Conservation (phyloP, 2,113 vertebrate species). For the Pachyramphus minor region DNA sequence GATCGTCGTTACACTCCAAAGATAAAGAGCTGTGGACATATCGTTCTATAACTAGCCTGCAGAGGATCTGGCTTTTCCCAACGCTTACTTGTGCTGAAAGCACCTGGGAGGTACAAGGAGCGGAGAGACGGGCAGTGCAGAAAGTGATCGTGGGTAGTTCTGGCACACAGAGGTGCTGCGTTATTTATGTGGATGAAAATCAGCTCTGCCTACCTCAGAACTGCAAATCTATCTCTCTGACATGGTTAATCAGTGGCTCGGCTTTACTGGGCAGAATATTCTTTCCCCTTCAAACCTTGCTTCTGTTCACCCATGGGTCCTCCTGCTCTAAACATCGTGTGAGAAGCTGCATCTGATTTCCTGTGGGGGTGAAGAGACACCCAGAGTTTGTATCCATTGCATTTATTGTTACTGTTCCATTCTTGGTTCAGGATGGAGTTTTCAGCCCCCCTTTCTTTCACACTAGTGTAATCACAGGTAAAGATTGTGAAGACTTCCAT, state of each 20-base stretch:
- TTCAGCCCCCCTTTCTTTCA: background rate
- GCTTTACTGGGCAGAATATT: background rate
- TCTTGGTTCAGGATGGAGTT: background rate
- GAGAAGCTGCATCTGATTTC: background rate
- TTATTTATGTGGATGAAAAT: background rate
- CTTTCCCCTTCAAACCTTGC: background rate
- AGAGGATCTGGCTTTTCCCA: background rate
- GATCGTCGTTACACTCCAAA: background rate
- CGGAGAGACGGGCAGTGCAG: accelerated
- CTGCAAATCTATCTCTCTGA: background rate
- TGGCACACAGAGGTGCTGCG: accelerated
- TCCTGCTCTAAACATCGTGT: background rate
- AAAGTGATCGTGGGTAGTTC: background rate
- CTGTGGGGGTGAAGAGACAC: background rate
- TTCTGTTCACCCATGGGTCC: background rate
- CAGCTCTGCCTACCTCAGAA: background rate
- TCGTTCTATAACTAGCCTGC: background rate
- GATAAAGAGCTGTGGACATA: background rate
- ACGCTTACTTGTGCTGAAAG: background rate
- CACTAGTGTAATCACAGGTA: background rate
- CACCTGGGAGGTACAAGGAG: background rate
- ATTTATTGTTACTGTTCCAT: background rate
- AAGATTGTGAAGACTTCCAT: background rate
- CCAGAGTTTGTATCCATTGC: background rate
- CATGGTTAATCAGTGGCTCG: background rate